Evolutionary conservation across 2,888 invertebrate genomes (phyloP), one percentile per base, ranked within the genome.

Genomic region (Drosophila cognata): DNA sequence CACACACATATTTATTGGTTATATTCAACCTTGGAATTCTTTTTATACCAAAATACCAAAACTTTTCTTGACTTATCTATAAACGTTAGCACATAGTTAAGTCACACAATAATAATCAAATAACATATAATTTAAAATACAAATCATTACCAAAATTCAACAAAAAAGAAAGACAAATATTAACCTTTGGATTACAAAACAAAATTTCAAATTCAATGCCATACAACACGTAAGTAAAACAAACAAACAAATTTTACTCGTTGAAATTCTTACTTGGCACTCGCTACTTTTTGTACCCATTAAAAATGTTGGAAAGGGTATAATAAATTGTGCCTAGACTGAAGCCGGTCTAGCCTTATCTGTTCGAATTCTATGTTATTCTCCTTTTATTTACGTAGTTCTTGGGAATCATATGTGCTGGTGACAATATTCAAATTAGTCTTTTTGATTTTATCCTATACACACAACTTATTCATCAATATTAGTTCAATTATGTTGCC

Each of bases 161-260:
- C 36, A 46, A 53, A 29, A 33, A 43, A 50, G 41, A 68, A 51
- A 56, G 28, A 53, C 51, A 25, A 35, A 38, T 51, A 1, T 21
- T 21, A 46, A 46, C 46, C 53, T 73, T 74, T 71, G 80, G 74
- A 71, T 86, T 71, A 78, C 59, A 57, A 63, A 63, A 71, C 33
- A 51, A 72, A 74, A 70, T 69, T 69, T n/a, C 31, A 63, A 55
- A 52, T 48, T 71, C 75, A 69, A 66, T 69, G 62, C 80, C 76
- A 71, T 41, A 16, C 46, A 25, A 64, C 41, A 67, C 41, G 81
- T 80, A 79, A 79, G 78, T 82, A 75, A 79, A 48, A 36, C 25
- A 31, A 50, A n/a, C 38, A 46, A 71, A 43, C 29, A 29, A n/a
- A 29, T 60, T 57, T 25, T 18, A 67, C 60, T 66, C 66, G 60